Percentiles rank a stretch among this genome's conserved stretches.
Evolutionary conservation across 1,140 invertebrate genomes (phyloP).

Genomic region (Cylas formicarius): DNA sequence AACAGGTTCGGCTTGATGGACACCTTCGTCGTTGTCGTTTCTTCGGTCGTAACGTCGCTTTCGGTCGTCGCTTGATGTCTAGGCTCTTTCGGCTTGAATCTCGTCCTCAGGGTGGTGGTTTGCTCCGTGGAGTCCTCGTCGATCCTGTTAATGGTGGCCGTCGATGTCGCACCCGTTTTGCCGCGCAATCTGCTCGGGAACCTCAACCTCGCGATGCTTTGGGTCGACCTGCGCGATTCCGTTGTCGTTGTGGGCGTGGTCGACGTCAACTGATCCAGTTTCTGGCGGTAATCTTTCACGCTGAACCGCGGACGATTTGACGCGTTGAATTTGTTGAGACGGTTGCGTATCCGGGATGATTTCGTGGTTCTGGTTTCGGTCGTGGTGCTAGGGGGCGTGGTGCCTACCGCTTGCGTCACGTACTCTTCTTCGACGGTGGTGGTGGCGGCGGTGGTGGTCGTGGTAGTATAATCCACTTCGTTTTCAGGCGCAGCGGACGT

Average conservation of each 20-base stretch:
- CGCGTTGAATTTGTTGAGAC: constrained; percentile 34
- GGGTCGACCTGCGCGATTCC: constrained; percentile 31
- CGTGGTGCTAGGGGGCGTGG: constrained; percentile 31
- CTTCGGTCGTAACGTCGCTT: constrained; percentile 22
- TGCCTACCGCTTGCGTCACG: constrained; percentile 15
- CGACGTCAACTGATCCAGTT: constrained; percentile 43
- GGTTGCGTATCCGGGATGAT: constrained; percentile 34
- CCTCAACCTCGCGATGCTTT: constrained; percentile 38
- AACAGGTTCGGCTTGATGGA: constrained; percentile 39
- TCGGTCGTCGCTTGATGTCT: constrained; percentile 24
- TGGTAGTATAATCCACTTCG: constrained; percentile 31
- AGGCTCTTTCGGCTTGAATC: constrained; percentile 38
- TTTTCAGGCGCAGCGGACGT: constrained; percentile 25
- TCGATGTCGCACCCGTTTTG: constrained; percentile 33
- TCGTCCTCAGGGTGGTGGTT: constrained; percentile 41
- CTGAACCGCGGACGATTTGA: constrained; percentile 50
- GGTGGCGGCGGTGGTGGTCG: constrained; percentile 23
- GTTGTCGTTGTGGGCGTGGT: constrained; percentile 46
- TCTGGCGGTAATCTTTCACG: constrained; percentile 52
- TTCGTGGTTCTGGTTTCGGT: constrained; percentile 36
- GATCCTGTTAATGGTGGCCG: constrained; percentile 17
- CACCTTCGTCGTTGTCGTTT: constrained; percentile 26
- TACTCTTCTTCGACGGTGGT: constrained; percentile 37
- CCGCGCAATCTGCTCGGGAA: constrained; percentile 34
- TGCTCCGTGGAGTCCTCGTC: constrained; percentile 19